These are phyloP conservation scores for Takifugu ocellatus DNA, from an alignment of 2,797 vertebrate species.

Conservation along the genomic window DNA sequence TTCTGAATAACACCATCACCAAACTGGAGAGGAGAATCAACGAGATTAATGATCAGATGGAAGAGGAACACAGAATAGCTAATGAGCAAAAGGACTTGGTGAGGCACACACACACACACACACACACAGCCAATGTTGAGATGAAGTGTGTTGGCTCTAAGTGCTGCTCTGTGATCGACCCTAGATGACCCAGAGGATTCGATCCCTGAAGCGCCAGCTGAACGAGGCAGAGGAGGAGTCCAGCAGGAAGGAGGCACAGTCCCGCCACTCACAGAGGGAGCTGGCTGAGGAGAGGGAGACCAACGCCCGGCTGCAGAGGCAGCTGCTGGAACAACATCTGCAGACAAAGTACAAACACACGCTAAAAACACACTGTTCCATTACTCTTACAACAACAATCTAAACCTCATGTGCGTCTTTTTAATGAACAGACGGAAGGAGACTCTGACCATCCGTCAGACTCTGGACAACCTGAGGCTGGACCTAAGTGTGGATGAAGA, in stretches of 20 bases:
- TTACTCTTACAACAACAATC: not conserved
- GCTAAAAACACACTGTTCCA: not conserved
- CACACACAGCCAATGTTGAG: not conserved
- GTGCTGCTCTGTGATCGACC: constrained; percentile 1
- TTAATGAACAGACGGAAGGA: constrained; percentile 68
- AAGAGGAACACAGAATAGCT: constrained; percentile 72
- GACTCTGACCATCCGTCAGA: constrained; percentile 66
- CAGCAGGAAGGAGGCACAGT: constrained; percentile 69
- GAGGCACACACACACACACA: constrained; percentile 15
- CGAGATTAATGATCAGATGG: constrained; percentile 76
- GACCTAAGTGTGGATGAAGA: constrained; percentile 71
- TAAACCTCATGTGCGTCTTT: not conserved
- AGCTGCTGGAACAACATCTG: constrained; percentile 73
- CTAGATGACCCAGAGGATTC: constrained; percentile 78
- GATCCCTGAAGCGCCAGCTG: constrained; percentile 78
- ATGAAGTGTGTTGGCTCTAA: constrained; percentile 4
- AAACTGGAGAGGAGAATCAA: constrained; percentile 78
- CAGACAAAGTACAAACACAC: constrained; percentile 64
- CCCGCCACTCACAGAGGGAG: constrained; percentile 73
- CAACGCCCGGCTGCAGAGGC: constrained; percentile 67
- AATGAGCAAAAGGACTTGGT: constrained; percentile 80
- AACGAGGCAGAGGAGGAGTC: constrained; percentile 76
- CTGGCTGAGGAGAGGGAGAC: constrained; percentile 76
- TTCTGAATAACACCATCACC: constrained; percentile 63
- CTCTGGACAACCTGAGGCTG: constrained; percentile 70